phyloP scores from a whole-genome alignment of 2,888 invertebrate species.

The Tineola bisselliella region DNA sequence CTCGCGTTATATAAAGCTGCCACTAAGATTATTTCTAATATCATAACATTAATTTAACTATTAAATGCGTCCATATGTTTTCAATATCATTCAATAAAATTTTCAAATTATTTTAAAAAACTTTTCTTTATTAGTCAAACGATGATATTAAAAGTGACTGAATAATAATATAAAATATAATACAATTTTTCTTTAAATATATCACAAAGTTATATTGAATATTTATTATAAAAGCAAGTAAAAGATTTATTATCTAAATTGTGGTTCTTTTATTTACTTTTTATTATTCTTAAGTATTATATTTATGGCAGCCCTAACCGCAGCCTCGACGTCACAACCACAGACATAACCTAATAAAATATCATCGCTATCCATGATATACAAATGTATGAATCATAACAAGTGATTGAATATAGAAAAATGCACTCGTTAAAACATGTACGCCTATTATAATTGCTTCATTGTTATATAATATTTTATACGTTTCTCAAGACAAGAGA shows the following conservation, averaged over 20 bases:
- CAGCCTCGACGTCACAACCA: not conserved
- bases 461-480: not conserved
- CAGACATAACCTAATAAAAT: conserved; percentile 7
- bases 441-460: not conserved
- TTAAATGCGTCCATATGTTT: too few relatives aligned
- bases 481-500: too few relatives aligned
- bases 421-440: not conserved
- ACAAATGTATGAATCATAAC: conserved; percentile 1
- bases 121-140: too few relatives aligned
- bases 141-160: too few relatives aligned
- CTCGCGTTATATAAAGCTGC: conserved; percentile 3
- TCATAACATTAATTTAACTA: too few relatives aligned
- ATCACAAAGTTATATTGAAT: too few relatives aligned
- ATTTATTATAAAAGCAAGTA: too few relatives aligned
- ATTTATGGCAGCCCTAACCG: not conserved
- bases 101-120: too few relatives aligned
- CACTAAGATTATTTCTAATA: not conserved
- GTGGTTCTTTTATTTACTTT: not conserved
- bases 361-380: conserved; percentile 5
- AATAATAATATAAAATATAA: too few relatives aligned
- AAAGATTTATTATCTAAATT: not conserved
- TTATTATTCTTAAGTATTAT: not conserved
- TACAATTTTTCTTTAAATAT: too few relatives aligned
- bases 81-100: too few relatives aligned
- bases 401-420: not conserved